phyloP scores from a whole-genome alignment of 2,113 vertebrate genomes.

The Macaca mulatta region DNA sequence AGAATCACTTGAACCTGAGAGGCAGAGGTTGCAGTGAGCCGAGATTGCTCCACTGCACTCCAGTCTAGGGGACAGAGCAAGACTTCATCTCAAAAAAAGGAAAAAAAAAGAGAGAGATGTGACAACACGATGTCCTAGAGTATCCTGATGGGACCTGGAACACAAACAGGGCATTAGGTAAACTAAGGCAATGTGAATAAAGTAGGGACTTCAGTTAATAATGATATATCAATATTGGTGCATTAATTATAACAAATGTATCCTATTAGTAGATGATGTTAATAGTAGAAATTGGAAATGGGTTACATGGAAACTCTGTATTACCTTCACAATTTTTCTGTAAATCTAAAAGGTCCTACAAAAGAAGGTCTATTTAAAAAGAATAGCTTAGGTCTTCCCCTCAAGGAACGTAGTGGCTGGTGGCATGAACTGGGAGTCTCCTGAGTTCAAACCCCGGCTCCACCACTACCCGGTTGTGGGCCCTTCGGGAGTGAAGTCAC shows the following conservation, averaged over 20 bases:
- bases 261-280: neutral
- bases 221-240: neutral
- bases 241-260: neutral
- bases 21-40: no score
- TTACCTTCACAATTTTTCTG: constrained; percentile 2
- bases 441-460: neutral
- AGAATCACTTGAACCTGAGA: no score
- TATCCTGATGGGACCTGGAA: neutral
- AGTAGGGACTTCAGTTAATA: neutral
- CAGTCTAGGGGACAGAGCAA: no score
- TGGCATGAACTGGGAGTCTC: neutral
- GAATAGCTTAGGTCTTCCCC: neutral
- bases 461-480: neutral
- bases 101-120: neutral
- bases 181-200: neutral
- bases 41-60: no score
- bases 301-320: neutral
- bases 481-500: neutral
- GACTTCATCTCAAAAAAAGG: neutral
- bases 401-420: neutral
- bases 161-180: neutral
- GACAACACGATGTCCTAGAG: neutral
- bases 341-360: neutral
- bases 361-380: neutral
- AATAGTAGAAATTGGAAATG: neutral